A percentile compares a stretch with the other conserved stretches of the same genome.
Evolutionary conservation across 92 coral and sea anemone genomes (phyloP).

Genomic region (Palythoa caribaeorum): DNA sequence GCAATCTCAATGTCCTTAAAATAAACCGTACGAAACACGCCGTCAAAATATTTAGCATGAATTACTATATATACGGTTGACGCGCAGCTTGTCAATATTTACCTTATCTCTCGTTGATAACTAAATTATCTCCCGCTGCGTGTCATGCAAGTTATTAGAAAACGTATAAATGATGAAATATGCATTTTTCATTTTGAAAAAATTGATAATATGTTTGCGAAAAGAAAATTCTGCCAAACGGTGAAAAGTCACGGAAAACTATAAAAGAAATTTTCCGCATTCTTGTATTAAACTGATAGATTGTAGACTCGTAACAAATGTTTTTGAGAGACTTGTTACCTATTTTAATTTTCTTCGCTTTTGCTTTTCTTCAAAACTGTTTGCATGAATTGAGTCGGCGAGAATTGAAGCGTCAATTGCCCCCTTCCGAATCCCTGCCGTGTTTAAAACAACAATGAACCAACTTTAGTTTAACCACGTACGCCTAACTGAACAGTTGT

Average conservation of each 20-base stretch:
- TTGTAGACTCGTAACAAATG: not conserved
- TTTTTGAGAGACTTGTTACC: not conserved
- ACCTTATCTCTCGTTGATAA: not conserved
- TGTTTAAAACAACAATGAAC: not conserved
- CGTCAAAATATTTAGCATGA: not conserved
- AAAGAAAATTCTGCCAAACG: not conserved
- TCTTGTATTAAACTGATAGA: not conserved
- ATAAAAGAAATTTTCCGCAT: not conserved
- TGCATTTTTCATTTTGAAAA: not conserved
- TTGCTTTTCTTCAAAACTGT: not conserved
- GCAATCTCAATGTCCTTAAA: not conserved
- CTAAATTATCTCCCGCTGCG: constrained; percentile 34
- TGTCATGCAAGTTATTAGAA: not conserved
- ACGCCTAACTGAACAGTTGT: not conserved
- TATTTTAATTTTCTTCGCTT: not conserved
- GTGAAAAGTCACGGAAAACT: not conserved
- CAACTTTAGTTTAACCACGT: not conserved
- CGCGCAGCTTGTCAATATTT: constrained; percentile 6
- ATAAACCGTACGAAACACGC: not conserved
- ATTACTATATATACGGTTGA: not conserved
- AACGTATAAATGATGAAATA: not conserved
- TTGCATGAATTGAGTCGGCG: not conserved
- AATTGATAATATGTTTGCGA: not conserved
- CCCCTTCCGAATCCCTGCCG: not conserved
- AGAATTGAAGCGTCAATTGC: not conserved